Evolutionary conservation across 1,140 invertebrate genomes (phyloP), one percentile per base, ranked within the genome.

Genomic region (Brachionus rubens): DNA sequence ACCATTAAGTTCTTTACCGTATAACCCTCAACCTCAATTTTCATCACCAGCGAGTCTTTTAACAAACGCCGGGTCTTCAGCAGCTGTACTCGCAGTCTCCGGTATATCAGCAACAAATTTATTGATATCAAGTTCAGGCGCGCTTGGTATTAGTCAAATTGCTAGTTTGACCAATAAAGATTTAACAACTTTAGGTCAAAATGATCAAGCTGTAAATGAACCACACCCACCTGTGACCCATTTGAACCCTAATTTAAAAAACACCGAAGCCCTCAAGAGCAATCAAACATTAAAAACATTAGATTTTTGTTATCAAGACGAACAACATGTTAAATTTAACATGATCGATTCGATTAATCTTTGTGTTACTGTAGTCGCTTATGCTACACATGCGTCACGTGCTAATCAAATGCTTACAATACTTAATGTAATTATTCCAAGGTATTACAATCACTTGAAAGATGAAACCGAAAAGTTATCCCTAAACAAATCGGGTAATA

Each of bases 381-480:
- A 98, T 85, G 91, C 95, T 0, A 91, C 95, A 14, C 95, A 98
- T 85, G 95, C 94, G 50, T 89, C 91, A 56, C 87, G 97, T 78
- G 93, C 93, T 41, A 93, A 95, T 83, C 96, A 99, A 86, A 99
- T 99, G 96, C 86, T 99, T 80, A 86, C 90, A 26, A 94, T 98
- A 80, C 85, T 99, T 46, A 95, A 99, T 87, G 94, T 96, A 3
- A 93, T 98, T 79, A 84, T 99, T 43, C 95, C 96, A 0, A 93
- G 92, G 79, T 95, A 96, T 81, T 72, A 79, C 24, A 47, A 40
- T 19, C 12, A 62, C 46, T 12, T 76, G 9, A 40, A 36, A 50
- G 40, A 24, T n/a, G 30, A 36, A 7, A 72, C 88, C 98, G 47
- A 90, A 92, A 81, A 96, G 84, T 88, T 89, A 12, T 92, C 91